phyloP scores from a whole-genome alignment of 1,140 invertebrate species.

The Fopius arisanus region DNA sequence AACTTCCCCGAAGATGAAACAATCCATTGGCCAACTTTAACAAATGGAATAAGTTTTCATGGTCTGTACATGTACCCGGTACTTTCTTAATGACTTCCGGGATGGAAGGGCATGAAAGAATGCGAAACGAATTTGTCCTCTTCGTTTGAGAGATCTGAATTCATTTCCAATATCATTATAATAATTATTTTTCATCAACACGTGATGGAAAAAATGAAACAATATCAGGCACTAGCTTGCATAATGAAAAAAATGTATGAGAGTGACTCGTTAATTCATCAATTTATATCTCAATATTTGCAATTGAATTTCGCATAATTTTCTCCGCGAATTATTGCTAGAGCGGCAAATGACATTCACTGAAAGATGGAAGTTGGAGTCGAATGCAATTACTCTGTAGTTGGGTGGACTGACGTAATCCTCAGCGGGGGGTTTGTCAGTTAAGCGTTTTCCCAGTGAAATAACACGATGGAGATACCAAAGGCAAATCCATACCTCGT shows the following conservation, averaged over 20 bases:
- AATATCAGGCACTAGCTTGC: too few species aligned
- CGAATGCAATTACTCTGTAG: background rate
- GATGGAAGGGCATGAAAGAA: background rate
- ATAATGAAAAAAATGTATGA: background rate
- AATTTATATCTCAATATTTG: background rate
- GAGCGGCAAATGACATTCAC: background rate
- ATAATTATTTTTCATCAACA: too few species aligned
- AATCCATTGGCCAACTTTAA: background rate
- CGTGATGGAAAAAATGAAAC: too few species aligned
- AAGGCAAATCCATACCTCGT: background rate
- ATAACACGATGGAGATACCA: background rate
- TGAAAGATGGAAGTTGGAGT: constrained; percentile 6
- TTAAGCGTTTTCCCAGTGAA: background rate
- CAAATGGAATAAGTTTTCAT: constrained; percentile 15
- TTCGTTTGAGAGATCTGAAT: too few species aligned
- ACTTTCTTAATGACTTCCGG: background rate
- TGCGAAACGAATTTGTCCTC: background rate
- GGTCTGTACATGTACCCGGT: background rate
- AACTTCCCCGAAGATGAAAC: background rate
- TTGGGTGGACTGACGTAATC: background rate
- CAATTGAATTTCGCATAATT: background rate
- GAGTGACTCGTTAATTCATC: background rate
- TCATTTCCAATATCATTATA: too few species aligned
- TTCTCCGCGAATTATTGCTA: background rate
- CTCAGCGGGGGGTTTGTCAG: background rate